Conservation (phyloP, 2,797 vertebrate genomes). For the Acipenser transmontanus region DNA sequence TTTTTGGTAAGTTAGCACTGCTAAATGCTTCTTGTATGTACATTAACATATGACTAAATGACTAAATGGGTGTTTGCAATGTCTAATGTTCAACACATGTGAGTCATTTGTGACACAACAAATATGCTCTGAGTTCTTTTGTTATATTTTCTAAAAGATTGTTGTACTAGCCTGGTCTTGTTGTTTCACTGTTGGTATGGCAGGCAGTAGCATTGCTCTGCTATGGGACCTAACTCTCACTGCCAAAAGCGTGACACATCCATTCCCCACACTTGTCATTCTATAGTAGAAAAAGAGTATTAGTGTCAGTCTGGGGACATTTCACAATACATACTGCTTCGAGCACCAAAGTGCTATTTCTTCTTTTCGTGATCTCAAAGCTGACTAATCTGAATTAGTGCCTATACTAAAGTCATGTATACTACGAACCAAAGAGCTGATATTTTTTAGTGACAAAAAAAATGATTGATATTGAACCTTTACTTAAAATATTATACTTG, state of each 20-base stretch:
- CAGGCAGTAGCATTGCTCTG: conserved; percentile 44
- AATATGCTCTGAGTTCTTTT: too few species aligned
- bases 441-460: too few species aligned
- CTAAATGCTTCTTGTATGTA: too few species aligned
- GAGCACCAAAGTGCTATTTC: conserved; percentile 44
- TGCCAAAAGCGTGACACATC: conserved; percentile 53
- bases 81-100: too few species aligned
- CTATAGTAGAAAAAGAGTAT: conserved; percentile 58
- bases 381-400: background rate
- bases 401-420: conserved; percentile 1
- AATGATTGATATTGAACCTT: too few species aligned
- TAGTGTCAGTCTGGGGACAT: conserved; percentile 58
- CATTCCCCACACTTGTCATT: conserved; percentile 59
- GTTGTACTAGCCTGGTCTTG: conserved; percentile 24
- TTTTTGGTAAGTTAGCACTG: too few species aligned
- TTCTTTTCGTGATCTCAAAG: conserved; percentile 36
- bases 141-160: background rate
- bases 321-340: conserved; percentile 44
- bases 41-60: too few species aligned
- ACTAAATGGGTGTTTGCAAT: too few species aligned
- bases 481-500: too few species aligned
- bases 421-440: background rate
- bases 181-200: conserved; percentile 40
- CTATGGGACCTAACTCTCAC: conserved; percentile 38
- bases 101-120: too few species aligned